Evolutionary conservation across 37 sponge, comb jelly and placozoan species (phyloP).

Genomic region (Halichondria panicea): DNA sequence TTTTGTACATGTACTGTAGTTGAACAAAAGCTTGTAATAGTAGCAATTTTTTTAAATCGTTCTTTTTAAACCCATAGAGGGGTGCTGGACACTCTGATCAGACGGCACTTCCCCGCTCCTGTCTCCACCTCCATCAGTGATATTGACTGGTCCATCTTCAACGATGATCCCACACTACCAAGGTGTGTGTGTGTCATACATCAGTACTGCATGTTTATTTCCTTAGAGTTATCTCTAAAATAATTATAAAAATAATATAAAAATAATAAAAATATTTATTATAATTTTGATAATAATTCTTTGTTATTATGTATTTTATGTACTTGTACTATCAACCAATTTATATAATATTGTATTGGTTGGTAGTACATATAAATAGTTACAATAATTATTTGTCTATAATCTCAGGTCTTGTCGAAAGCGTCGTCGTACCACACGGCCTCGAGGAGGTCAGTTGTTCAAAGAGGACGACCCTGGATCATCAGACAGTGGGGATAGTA

Average conservation of each 20-base stretch:
- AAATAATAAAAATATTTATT: too few species aligned
- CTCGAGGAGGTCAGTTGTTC: background rate
- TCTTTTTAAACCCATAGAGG: slow-evolving; percentile 53
- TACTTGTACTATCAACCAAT: too few species aligned
- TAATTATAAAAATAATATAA: too few species aligned
- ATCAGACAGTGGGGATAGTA: slow-evolving; percentile 62
- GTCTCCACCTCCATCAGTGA: slow-evolving; percentile 13
- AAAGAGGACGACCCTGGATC: background rate
- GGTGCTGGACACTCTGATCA: slow-evolving; percentile 80
- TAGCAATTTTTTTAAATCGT: background rate
- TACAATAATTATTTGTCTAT: too few species aligned
- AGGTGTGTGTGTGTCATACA: too few species aligned
- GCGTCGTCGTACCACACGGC: slow-evolving; percentile 2
- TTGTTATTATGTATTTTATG: too few species aligned
- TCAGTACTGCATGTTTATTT: too few species aligned
- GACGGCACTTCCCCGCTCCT: slow-evolving; percentile 84
- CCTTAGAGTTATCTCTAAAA: too few species aligned
- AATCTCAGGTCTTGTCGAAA: too few species aligned
- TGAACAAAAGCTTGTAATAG: background rate
- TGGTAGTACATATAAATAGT: too few species aligned
- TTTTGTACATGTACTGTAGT: background rate
- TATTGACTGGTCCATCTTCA: slow-evolving; percentile 52
- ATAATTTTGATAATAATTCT: too few species aligned
- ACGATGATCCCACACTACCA: slow-evolving; percentile 78
- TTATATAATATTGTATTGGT: too few species aligned